phyloP scores from a whole-genome alignment of 2,888 invertebrate genomes.

The Cetonia aurata region DNA sequence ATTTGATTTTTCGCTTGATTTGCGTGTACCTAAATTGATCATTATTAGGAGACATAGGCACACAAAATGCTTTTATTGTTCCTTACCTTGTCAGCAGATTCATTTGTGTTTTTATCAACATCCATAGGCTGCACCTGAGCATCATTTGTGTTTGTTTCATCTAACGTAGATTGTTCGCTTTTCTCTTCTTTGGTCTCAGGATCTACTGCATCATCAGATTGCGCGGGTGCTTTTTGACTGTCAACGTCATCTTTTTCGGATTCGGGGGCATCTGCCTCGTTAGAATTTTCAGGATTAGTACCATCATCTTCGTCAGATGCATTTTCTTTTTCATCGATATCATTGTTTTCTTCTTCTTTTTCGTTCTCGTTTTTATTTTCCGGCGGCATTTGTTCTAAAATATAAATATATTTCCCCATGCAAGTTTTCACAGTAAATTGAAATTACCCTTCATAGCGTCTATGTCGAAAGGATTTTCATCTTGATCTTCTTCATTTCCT shows the following conservation, averaged over 20 bases:
- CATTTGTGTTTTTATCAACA: constrained; percentile 61
- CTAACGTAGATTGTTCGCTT: constrained; percentile 54
- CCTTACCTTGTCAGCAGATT: constrained; percentile 67
- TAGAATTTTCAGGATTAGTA: constrained; percentile 61
- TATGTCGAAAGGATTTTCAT: constrained; percentile 89
- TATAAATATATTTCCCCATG: background rate
- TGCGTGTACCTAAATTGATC: constrained; percentile 66
- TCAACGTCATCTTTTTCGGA: constrained; percentile 67
- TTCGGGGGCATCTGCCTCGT: constrained; percentile 58
- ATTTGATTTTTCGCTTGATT: constrained; percentile 59
- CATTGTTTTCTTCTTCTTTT: constrained; percentile 50
- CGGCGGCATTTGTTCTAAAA: constrained; percentile 51
- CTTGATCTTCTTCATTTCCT: constrained; percentile 73
- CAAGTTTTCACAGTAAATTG: constrained; percentile 34
- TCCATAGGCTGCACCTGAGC: constrained; percentile 66
- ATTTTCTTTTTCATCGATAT: constrained; percentile 57
- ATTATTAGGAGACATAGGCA: constrained; percentile 19
- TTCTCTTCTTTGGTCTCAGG: constrained; percentile 48
- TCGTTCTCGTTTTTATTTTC: constrained; percentile 63
- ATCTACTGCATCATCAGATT: constrained; percentile 55
- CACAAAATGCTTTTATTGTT: constrained; percentile 31
- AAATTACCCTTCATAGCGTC: constrained; percentile 77
- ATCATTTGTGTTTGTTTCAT: constrained; percentile 63
- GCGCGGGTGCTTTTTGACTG: constrained; percentile 63
- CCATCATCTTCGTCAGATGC: constrained; percentile 56